These are phyloP conservation scores for Pedionomus torquatus DNA, from an alignment of 2,113 vertebrate genomes.

Conservation along the genomic window DNA sequence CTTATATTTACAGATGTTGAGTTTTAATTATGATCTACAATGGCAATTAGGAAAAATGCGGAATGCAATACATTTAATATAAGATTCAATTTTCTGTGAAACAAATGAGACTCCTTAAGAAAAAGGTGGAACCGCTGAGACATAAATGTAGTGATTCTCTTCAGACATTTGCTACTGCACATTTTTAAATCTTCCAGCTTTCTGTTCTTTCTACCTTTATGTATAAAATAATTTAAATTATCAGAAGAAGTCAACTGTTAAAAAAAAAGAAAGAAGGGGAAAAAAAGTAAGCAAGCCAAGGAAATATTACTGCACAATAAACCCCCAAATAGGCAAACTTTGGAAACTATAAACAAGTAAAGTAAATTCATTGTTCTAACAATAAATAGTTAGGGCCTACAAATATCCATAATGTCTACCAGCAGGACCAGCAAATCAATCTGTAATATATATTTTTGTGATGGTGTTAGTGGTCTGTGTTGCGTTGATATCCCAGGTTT, in stretches of 20 bases:
- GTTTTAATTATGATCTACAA: background rate
- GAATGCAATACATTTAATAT: background rate
- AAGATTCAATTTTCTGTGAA: background rate
- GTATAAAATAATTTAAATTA: background rate
- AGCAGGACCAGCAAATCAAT: background rate
- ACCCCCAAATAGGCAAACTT: background rate
- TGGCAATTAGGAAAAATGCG: background rate
- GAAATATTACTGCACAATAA: background rate
- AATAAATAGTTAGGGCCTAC: background rate
- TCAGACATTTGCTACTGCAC: background rate
- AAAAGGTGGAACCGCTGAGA: background rate
- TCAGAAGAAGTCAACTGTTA: background rate
- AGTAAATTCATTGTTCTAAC: background rate
- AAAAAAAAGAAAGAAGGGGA: background rate
- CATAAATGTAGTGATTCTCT: background rate
- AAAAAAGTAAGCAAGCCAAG: background rate
- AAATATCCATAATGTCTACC: background rate
- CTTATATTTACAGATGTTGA: background rate
- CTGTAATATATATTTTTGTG: background rate
- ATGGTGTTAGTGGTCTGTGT: background rate
- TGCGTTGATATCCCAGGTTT: background rate
- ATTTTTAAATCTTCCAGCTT: background rate
- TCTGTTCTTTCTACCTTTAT: background rate
- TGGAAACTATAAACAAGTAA: background rate
- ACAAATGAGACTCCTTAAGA: background rate